Evolutionary conservation across 2,888 invertebrate species (phyloP).

Genomic region (Lasioglossum vierecki): DNA sequence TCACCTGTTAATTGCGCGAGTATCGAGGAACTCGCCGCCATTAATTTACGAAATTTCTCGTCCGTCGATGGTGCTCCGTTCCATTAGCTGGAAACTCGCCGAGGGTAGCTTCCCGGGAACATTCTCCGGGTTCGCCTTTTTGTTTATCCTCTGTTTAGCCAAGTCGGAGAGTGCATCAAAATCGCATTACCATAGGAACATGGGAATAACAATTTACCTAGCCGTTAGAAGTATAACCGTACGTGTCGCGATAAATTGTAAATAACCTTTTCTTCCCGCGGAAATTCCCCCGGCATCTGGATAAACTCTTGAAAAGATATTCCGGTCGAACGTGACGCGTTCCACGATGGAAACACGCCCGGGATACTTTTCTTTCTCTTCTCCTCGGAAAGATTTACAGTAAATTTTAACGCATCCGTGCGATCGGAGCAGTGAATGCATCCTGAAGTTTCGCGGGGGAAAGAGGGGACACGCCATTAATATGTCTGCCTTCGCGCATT

Average conservation of each 20-base stretch:
- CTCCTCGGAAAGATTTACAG: constrained; percentile 14
- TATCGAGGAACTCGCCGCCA: constrained; percentile 33
- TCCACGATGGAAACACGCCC: constrained; percentile 31
- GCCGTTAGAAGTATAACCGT: constrained; percentile 25
- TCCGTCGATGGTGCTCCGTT: background rate
- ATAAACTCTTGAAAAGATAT: constrained; percentile 50
- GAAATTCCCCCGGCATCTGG: constrained; percentile 31
- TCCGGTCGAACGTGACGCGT: constrained; percentile 43
- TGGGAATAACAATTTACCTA: constrained; percentile 47
- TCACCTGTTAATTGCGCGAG: constrained; percentile 53
- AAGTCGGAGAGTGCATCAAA: constrained; percentile 7
- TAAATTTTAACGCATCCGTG: constrained; percentile 41
- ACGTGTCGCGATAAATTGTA: constrained; percentile 39
- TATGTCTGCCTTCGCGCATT: constrained; percentile 4
- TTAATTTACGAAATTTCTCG: constrained; percentile 21
- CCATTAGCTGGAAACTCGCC: constrained; percentile 8
- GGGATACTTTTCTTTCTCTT: background rate
- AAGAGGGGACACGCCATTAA: constrained; percentile 22
- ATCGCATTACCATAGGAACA: constrained; percentile 18
- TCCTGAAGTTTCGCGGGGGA: background rate
- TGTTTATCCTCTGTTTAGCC: background rate
- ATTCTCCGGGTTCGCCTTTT: background rate
- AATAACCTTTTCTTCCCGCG: constrained; percentile 34
- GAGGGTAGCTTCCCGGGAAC: background rate
- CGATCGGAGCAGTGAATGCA: background rate